These are phyloP conservation scores for Galagoides demidoff DNA, from an alignment of 2,797 vertebrate genomes.

Conservation along the genomic window DNA sequence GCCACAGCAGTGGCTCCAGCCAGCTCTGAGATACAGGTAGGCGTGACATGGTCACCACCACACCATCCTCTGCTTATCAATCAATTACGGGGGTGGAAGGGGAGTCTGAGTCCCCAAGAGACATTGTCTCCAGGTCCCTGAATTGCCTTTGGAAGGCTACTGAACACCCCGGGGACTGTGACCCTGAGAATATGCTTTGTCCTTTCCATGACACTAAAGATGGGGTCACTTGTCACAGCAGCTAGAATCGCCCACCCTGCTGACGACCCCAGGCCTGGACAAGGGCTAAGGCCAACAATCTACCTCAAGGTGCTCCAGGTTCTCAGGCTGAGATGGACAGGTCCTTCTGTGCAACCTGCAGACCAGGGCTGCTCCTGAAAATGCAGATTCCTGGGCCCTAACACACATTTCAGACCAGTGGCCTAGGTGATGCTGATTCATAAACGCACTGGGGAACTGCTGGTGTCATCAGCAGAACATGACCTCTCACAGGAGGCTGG, in stretches of 20 bases:
- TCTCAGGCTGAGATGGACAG: not conserved
- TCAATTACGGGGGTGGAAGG: not conserved
- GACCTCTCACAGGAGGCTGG: not conserved
- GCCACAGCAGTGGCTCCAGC: not conserved
- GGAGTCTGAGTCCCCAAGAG: not conserved
- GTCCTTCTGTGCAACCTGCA: too few relatives aligned
- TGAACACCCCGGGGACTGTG: rapidly evolving
- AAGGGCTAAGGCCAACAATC: not conserved
- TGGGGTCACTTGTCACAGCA: not conserved
- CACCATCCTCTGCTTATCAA: not conserved
- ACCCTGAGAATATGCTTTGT: rapidly evolving
- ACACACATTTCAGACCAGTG: not conserved
- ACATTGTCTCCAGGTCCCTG: not conserved
- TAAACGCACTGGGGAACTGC: rapidly evolving
- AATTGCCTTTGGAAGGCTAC: not conserved
- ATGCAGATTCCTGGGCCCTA: not conserved
- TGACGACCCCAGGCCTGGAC: rapidly evolving
- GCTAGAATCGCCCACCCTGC: not conserved
- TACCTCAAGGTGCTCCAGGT: not conserved
- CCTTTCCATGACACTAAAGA: not conserved
- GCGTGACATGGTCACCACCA: too few relatives aligned
- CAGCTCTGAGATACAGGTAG: rapidly evolving
- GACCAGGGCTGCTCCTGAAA: not conserved
- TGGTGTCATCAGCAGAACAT: not conserved
- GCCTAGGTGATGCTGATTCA: not conserved